Evolutionary conservation across 2,113 vertebrate genomes (phyloP).

Genomic region (Pangasianodon hypophthalmus): DNA sequence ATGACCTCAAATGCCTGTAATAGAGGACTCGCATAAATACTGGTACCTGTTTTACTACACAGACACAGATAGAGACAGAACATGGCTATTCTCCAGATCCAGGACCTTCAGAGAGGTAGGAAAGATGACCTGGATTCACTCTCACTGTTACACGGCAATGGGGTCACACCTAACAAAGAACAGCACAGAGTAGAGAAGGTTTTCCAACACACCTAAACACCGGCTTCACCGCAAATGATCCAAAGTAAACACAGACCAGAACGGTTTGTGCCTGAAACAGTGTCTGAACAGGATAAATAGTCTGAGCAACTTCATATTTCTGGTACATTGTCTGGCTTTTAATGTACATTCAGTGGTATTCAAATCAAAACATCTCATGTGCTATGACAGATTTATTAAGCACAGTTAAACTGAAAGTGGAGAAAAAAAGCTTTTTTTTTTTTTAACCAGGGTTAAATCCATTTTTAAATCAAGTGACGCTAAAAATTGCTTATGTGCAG

Average conservation of each 20-base stretch:
- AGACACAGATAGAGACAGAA: constrained; percentile 3
- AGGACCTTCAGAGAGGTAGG: constrained; percentile 15
- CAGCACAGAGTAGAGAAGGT: not conserved
- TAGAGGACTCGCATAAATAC: not conserved
- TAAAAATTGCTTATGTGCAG: not conserved
- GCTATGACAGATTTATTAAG: not conserved
- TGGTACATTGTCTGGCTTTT: not conserved
- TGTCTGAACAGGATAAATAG: not conserved
- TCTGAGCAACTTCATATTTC: constrained; percentile 8
- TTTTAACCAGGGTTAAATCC: not conserved
- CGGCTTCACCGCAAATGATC: constrained; percentile 16
- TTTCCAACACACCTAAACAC: constrained; percentile 25
- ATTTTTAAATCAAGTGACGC: not conserved
- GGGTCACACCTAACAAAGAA: constrained; percentile 33
- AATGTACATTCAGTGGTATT: not conserved
- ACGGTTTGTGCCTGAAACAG: not conserved
- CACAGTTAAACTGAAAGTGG: not conserved
- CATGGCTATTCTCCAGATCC: not conserved
- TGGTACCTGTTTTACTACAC: not conserved
- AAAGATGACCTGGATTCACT: constrained; percentile 31
- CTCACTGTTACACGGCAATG: constrained; percentile 16
- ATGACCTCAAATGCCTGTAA: constrained; percentile 5
- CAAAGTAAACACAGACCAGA: constrained; percentile 34
- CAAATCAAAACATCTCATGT: constrained; percentile 14
- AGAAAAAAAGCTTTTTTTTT: not conserved